Base-by-base conservation (phyloP, 2,888 invertebrate genomes). In the Autographa gamma region DNA sequence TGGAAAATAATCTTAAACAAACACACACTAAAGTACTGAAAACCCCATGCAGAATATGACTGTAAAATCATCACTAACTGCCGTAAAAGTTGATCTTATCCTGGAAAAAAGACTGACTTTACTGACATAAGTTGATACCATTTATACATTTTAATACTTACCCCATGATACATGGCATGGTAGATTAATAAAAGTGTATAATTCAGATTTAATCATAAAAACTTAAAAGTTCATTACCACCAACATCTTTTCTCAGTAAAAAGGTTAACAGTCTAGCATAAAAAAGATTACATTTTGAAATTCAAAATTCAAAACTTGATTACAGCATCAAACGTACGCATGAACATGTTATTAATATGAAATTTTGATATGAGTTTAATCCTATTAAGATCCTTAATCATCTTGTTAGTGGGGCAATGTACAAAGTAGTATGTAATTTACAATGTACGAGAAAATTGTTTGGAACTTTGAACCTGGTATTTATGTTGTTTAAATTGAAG, bases 361-460 rank as follows among this genome's bases (percentile, higher is more conserved):
- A 48, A 56, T 38, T 56, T 69, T 58, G 38, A 56, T 34, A 16
- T 9, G 32, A 60, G n/a, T 63, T 63, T 25, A 54, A 63, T 58
- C 19, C 25, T 41, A n/a, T 31, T 31, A 52, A 41, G 38, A 70
- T 32, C 19, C 19, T 56, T 56, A 56, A 56, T 56, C 58, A 65
- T 59, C 64, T 16, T 59, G 31, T 58, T 65, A 56, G 19, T 56
- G 52, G 32, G 18, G 25, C 63, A 63, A 56, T 56, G 25, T 56
- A 56, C 54, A 13, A 25, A 56, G 19, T 25, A 4, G 25, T 56
- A 56, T 56, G 13, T 19, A 19, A 56, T 32, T 63, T 63, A 32
- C 61, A 62, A 34, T 31, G 13, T 54, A 63, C 63, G 19, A 56
- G 25, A 56, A 56, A 13, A 25, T 56, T 25, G 25, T 63, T 63